Conservation (phyloP, 2,797 vertebrate species). For the Hippopotamyrus pictus region DNA sequence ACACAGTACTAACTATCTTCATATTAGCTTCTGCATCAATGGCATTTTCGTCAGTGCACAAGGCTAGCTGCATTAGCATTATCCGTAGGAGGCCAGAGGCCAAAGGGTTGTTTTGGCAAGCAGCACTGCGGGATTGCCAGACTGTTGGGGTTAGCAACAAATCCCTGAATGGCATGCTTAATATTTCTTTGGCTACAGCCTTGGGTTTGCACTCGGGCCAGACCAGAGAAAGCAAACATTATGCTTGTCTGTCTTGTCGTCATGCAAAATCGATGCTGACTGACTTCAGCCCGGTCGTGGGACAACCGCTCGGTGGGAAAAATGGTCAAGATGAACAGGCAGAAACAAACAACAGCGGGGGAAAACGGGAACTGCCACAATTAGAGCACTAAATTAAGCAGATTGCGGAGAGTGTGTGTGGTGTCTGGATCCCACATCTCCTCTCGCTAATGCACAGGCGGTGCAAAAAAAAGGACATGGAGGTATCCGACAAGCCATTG, state of each 20-base stretch:
- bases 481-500: not conserved
- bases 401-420: conserved; percentile 24
- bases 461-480: not conserved
- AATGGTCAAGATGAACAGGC: conserved; percentile 31
- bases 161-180: conserved; percentile 27
- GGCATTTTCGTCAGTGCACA: not conserved
- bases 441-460: conserved; percentile 7
- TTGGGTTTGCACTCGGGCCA: conserved; percentile 39
- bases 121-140: conserved; percentile 20
- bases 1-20: not conserved
- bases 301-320: conserved; percentile 34
- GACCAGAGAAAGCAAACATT: conserved; percentile 44
- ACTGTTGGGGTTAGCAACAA: conserved; percentile 33
- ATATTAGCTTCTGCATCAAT: not conserved
- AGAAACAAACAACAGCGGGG: conserved; percentile 25
- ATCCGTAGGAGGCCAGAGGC: conserved; percentile 21
- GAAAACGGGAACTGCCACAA: conserved; percentile 40
- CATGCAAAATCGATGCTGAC: conserved; percentile 36
- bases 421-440: conserved; percentile 20
- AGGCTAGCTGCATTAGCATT: not conserved
- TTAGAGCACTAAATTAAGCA: conserved; percentile 42
- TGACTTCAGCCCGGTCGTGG: conserved; percentile 34
- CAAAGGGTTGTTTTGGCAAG: conserved; percentile 27
- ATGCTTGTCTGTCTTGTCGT: conserved; percentile 37
- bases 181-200: conserved; percentile 35